Percentiles rank a stretch among this genome's conserved stretches.
Evolutionary conservation across 2,797 vertebrate genomes (phyloP).

Genomic region (Adrianichthys oophorus): DNA sequence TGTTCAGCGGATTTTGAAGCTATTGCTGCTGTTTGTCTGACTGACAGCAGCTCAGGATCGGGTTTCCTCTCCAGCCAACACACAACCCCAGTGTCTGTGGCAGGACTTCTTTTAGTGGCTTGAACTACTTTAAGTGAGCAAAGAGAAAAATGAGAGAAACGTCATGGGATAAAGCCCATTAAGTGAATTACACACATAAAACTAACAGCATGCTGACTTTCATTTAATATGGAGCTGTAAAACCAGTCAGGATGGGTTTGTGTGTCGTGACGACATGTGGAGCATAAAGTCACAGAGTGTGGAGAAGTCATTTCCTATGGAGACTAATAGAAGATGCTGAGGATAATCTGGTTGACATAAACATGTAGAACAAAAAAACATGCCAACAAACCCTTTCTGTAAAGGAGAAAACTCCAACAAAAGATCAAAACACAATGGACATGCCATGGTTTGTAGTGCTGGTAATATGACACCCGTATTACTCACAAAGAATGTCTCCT

Average conservation of each 20-base stretch:
- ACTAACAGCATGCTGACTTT: constrained; percentile 11
- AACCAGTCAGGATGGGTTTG: neutral
- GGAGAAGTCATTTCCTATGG: neutral
- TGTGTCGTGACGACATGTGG: neutral
- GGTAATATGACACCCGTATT: too few species aligned
- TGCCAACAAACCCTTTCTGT: too few species aligned
- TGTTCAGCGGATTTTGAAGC: neutral
- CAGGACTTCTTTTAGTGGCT: constrained; percentile 25
- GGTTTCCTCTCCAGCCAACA: constrained; percentile 12
- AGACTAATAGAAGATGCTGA: neutral
- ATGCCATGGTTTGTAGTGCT: too few species aligned
- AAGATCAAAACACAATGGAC: too few species aligned
- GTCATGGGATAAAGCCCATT: constrained; percentile 19
- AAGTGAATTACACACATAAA: constrained; percentile 6
- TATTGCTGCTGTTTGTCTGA: neutral
- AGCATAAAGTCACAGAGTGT: neutral
- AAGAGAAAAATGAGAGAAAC: constrained; percentile 8
- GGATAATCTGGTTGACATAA: neutral
- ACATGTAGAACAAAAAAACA: too few species aligned
- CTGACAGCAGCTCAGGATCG: constrained; percentile 32
- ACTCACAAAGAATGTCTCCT: too few species aligned
- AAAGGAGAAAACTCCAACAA: too few species aligned
- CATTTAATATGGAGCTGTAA: constrained; percentile 12
- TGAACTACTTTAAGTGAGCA: constrained; percentile 26
- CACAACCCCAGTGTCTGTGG: constrained; percentile 33